Conservation (phyloP, 2,113 vertebrate genomes). For the Apeltes quadracus region DNA sequence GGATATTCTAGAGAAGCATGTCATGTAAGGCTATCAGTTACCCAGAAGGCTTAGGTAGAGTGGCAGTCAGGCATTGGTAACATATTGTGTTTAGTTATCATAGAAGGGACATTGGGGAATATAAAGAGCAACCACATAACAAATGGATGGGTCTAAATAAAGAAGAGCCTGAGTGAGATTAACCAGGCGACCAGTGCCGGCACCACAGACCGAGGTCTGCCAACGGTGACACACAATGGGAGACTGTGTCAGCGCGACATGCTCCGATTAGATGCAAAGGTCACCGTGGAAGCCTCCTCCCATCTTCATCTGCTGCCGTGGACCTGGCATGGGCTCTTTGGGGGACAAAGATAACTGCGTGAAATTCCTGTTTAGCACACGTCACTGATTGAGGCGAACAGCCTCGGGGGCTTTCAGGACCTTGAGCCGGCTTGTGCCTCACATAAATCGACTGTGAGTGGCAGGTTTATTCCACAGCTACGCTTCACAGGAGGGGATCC, state of each 20-base stretch:
- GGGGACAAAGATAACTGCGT: constrained; percentile 80
- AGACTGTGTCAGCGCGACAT: constrained; percentile 3
- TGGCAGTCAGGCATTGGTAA: constrained; percentile 37
- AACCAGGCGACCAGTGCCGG: constrained; percentile 64
- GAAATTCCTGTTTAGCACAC: constrained; percentile 71
- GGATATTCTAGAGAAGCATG: constrained; percentile 43
- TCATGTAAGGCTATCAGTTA: constrained; percentile 60
- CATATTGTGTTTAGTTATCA: constrained; percentile 64
- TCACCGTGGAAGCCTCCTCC: constrained; percentile 51
- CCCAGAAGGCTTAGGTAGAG: constrained; percentile 61
- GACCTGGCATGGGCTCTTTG: constrained; percentile 73
- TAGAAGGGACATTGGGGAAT: constrained; percentile 49
- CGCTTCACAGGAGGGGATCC: background rate
- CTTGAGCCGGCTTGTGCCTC: constrained; percentile 30
- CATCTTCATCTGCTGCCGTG: constrained; percentile 60
- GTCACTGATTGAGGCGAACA: constrained; percentile 63
- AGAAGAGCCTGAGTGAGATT: constrained; percentile 73
- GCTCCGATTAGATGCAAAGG: constrained; percentile 56
- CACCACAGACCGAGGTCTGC: constrained; percentile 54
- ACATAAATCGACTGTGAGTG: constrained; percentile 55
- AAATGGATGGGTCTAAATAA: constrained; percentile 71
- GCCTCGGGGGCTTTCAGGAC: constrained; percentile 49
- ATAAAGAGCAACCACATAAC: constrained; percentile 58
- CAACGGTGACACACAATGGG: constrained; percentile 59
- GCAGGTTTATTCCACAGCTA: constrained; percentile 21